Percentiles rank a stretch among this genome's conserved stretches.
These are phyloP conservation scores for Monopterus albus DNA, from an alignment of 2,113 vertebrate species.

Conservation along the genomic window DNA sequence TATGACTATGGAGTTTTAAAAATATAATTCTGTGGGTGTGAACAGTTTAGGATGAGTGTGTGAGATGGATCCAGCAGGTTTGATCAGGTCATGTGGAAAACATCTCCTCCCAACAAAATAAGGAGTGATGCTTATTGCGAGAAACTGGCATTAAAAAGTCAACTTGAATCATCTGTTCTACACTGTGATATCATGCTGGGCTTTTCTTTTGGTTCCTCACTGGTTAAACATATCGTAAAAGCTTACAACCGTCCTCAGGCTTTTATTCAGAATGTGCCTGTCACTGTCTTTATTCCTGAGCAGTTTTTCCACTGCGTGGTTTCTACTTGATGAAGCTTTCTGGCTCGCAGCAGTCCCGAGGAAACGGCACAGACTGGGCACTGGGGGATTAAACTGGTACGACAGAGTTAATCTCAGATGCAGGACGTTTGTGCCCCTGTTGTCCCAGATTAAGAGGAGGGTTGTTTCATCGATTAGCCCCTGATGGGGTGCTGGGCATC, in stretches of 20 bases:
- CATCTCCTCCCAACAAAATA: too few relatives aligned
- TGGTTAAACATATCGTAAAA: conserved; percentile 10
- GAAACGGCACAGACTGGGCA: conserved; percentile 63
- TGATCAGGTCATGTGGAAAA: too few relatives aligned
- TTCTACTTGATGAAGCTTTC: conserved; percentile 15
- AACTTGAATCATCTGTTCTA: background rate
- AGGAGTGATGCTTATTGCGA: too few relatives aligned
- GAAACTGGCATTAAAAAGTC: too few relatives aligned
- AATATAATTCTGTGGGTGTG: too few relatives aligned
- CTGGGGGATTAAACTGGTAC: conserved; percentile 67
- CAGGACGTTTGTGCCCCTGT: conserved; percentile 51
- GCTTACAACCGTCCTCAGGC: background rate
- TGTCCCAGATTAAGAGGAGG: conserved; percentile 54
- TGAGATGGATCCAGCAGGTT: too few relatives aligned
- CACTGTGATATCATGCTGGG: background rate
- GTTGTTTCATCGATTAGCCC: conserved; percentile 71
- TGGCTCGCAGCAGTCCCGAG: conserved; percentile 14
- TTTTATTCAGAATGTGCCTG: background rate
- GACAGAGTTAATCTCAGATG: conserved; percentile 69
- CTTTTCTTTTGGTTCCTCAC: background rate
- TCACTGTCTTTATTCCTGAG: background rate
- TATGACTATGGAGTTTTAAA: too few relatives aligned
- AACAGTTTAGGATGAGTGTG: too few relatives aligned
- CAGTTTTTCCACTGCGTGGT: background rate
- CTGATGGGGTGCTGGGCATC: conserved; percentile 56